Conservation (phyloP, 2,113 vertebrate species). For the Podocnemis expansa region DNA sequence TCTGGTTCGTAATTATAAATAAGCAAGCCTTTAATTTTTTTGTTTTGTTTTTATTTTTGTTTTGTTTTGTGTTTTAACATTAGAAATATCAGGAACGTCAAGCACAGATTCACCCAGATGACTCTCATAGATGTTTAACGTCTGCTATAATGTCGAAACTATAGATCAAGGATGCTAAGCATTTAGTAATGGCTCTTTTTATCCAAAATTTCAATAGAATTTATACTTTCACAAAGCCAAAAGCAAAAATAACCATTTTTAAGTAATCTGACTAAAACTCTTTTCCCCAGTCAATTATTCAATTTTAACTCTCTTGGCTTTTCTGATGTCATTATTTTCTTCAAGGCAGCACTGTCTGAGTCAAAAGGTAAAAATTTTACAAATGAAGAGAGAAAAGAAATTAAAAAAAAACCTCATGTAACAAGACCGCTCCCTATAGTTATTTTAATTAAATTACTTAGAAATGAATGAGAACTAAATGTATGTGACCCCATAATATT, state of each 20-base stretch:
- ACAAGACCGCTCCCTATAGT: slow-evolving; percentile 20
- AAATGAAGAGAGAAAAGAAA: neutral
- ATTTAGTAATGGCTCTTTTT: neutral
- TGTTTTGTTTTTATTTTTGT: no score
- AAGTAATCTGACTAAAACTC: neutral
- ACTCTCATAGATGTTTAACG: neutral
- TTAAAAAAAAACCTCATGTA: neutral
- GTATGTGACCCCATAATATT: slow-evolving; percentile 72
- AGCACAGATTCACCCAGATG: neutral
- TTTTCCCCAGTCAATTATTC: neutral
- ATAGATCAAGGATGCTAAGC: neutral
- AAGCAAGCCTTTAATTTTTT: neutral
- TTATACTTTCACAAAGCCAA: neutral
- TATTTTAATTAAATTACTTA: slow-evolving; percentile 64
- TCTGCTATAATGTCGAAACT: slow-evolving; percentile 16
- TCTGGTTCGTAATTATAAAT: neutral
- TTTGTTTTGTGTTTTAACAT: no score
- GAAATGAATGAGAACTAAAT: slow-evolving; percentile 59
- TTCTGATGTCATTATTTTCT: neutral
- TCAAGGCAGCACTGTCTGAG: neutral
- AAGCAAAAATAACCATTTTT: neutral
- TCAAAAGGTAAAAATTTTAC: slow-evolving; percentile 18
- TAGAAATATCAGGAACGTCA: neutral
- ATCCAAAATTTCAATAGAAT: neutral
- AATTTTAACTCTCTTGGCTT: neutral